These are phyloP conservation scores for Manduca sexta DNA, from an alignment of 1,140 invertebrate genomes.

Conservation along the genomic window DNA sequence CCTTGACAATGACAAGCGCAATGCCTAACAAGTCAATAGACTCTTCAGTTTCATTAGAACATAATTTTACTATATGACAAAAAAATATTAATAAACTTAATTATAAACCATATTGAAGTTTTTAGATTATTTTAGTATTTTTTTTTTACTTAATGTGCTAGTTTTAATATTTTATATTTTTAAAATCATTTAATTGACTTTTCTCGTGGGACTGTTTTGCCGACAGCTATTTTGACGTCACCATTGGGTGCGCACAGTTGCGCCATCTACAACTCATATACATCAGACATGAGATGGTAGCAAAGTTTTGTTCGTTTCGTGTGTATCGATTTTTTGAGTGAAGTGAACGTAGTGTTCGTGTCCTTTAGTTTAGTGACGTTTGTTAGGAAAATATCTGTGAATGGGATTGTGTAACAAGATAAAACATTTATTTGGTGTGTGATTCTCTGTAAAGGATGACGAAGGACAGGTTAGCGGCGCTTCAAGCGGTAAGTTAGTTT, in stretches of 20 bases:
- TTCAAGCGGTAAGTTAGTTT: slow-evolving; percentile 88
- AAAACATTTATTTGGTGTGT: slow-evolving; percentile 76
- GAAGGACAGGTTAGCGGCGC: slow-evolving; percentile 97
- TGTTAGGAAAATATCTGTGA: slow-evolving; percentile 81
- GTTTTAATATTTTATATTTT: not conserved
- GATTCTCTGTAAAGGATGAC: slow-evolving; percentile 86
- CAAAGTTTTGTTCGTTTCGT: slow-evolving; percentile 77
- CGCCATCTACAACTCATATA: slow-evolving; percentile 69
- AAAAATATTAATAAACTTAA: not conserved
- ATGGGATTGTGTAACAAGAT: slow-evolving; percentile 83
- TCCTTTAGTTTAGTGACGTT: slow-evolving; percentile 84
- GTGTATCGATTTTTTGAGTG: slow-evolving; percentile 85
- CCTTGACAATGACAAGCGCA: slow-evolving; percentile 52
- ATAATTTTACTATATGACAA: too few relatives aligned
- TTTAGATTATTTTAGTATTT: not conserved
- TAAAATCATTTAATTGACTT: not conserved
- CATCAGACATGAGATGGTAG: slow-evolving; percentile 34
- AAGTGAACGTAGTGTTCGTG: slow-evolving; percentile 81
- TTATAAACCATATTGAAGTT: too few relatives aligned
- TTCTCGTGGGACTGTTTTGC: slow-evolving; percentile 27
- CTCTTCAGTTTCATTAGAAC: not conserved
- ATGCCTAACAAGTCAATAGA: slow-evolving; percentile 38
- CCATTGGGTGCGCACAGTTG: slow-evolving; percentile 31
- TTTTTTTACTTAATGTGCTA: not conserved
- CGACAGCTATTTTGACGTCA: slow-evolving; percentile 71